Conservation (phyloP, 1,140 invertebrate species). For the Pseudomyrmex dendroicus region DNA sequence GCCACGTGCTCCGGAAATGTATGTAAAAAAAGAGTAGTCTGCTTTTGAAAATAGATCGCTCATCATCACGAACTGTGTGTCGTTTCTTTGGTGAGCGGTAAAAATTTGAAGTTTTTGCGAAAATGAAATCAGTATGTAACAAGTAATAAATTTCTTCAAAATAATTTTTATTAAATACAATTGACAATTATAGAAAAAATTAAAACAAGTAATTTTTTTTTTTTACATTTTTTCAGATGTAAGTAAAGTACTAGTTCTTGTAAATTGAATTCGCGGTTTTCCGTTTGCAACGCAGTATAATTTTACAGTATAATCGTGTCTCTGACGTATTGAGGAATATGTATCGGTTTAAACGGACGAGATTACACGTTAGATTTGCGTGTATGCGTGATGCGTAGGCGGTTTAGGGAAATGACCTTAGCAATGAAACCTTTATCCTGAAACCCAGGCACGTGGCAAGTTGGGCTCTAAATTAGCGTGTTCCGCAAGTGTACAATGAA, state of each 20-base stretch:
- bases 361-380: constrained; percentile 20
- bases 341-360: constrained; percentile 19
- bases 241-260: background rate
- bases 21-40: constrained; percentile 3
- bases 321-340: constrained; percentile 19
- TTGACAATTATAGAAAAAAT: too few species aligned
- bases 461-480: constrained; percentile 70
- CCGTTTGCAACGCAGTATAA: background rate
- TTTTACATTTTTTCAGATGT: background rate
- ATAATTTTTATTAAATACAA: too few species aligned
- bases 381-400: background rate
- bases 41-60: background rate
- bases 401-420: constrained; percentile 67
- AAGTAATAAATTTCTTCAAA: background rate
- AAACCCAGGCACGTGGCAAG: constrained; percentile 38
- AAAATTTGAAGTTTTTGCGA: background rate
- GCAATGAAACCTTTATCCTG: constrained; percentile 66
- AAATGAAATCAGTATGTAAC: background rate
- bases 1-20: background rate
- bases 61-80: background rate
- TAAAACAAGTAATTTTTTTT: too few species aligned
- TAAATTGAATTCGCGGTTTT: background rate
- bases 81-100: background rate
- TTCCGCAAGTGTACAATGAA: constrained; percentile 73
- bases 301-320: constrained; percentile 7